A percentile compares a stretch with the other conserved stretches of the same genome.
These are phyloP conservation scores for Xyrichtys novacula DNA, from an alignment of 2,797 vertebrate species.

Conservation along the genomic window DNA sequence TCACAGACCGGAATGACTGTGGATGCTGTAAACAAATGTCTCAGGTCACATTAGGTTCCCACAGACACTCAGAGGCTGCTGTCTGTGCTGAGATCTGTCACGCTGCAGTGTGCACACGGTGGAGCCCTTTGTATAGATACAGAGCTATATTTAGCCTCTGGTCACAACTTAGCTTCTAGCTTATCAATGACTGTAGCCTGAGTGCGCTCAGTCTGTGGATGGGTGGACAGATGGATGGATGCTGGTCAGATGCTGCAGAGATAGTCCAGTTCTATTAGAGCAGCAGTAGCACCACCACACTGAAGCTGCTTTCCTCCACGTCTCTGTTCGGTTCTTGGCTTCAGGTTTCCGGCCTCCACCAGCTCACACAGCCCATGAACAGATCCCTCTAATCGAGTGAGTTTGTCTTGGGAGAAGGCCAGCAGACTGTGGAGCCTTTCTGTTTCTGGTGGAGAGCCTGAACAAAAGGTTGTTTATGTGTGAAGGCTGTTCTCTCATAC, in stretches of 20 bases:
- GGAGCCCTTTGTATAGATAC: constrained; percentile 40
- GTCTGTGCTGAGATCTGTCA: constrained; percentile 51
- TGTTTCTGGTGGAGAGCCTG: constrained; percentile 68
- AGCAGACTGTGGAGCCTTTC: constrained; percentile 83
- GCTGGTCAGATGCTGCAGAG: constrained; percentile 25
- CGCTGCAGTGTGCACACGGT: constrained; percentile 20
- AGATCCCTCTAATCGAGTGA: constrained; percentile 87
- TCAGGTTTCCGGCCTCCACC: constrained; percentile 47
- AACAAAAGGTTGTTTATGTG: constrained; percentile 87
- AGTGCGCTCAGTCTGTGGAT: constrained; percentile 16
- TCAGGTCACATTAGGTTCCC: constrained; percentile 42
- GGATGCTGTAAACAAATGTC: background rate
- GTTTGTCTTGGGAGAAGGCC: constrained; percentile 88
- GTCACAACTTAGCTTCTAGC: constrained; percentile 40
- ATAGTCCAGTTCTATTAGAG: constrained; percentile 16
- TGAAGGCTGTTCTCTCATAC: constrained; percentile 43
- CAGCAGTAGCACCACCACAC: constrained; percentile 32
- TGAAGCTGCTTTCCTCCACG: constrained; percentile 42
- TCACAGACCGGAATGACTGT: background rate
- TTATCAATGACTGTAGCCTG: constrained; percentile 43
- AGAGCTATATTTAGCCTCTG: constrained; percentile 55
- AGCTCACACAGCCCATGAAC: constrained; percentile 74
- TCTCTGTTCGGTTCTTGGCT: constrained; percentile 32
- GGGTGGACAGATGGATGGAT: no score
- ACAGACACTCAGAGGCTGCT: constrained; percentile 34